These are phyloP conservation scores for Teleogryllus oceanicus DNA, from an alignment of 2,888 invertebrate genomes.

Conservation along the genomic window DNA sequence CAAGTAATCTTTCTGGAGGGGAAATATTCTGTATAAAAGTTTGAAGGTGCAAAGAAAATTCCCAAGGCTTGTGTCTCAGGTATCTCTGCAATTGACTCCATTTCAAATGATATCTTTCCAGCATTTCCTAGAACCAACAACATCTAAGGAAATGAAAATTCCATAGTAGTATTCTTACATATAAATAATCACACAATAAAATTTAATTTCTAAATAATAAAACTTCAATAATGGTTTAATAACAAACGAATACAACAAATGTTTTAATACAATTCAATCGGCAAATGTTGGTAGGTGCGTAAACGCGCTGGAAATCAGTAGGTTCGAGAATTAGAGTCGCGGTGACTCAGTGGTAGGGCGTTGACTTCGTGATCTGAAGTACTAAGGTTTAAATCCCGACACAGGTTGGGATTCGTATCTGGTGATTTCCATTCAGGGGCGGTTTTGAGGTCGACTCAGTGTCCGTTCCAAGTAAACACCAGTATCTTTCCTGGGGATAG, in stretches of 20 bases:
- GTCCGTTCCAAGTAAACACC: too few relatives aligned
- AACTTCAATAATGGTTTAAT: not conserved
- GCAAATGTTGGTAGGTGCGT: too few relatives aligned
- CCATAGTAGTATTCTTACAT: not conserved
- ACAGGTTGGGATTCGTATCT: too few relatives aligned
- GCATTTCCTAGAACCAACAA: constrained; percentile 56
- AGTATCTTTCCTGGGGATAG: too few relatives aligned
- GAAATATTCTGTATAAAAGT: constrained; percentile 69
- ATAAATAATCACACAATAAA: not conserved
- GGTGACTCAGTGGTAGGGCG: too few relatives aligned
- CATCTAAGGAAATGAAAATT: constrained; percentile 30
- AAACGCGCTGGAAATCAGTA: too few relatives aligned
- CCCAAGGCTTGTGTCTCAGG: constrained; percentile 68
- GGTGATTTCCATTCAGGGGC: too few relatives aligned
- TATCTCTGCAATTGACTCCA: constrained; percentile 63
- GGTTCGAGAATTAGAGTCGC: too few relatives aligned
- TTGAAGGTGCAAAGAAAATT: constrained; percentile 62
- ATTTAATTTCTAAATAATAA: not conserved
- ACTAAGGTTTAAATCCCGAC: too few relatives aligned
- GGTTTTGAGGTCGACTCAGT: too few relatives aligned
- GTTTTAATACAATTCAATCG: not conserved
- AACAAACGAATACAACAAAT: not conserved
- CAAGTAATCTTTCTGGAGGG: constrained; percentile 66
- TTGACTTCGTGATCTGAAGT: too few relatives aligned
- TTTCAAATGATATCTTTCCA: constrained; percentile 68